Conservation (phyloP, 2,113 vertebrate species). For the Carettochelys insculpta region DNA sequence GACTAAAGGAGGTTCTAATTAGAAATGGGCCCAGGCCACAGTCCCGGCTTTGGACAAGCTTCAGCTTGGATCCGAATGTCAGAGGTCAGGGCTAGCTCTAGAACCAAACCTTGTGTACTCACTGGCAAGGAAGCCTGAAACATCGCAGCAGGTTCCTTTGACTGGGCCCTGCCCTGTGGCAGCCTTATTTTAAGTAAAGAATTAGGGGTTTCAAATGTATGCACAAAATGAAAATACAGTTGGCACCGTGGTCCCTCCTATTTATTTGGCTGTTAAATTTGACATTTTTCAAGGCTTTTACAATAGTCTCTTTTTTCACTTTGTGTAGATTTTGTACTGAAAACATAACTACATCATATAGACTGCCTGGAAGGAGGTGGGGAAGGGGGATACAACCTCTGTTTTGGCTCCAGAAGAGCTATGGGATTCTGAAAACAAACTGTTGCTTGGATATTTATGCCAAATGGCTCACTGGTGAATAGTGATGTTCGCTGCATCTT, state of each 20-base stretch:
- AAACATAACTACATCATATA: neutral
- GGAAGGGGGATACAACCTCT: conserved; percentile 33
- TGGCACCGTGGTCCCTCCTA: conserved; percentile 36
- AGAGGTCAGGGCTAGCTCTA: conserved; percentile 1
- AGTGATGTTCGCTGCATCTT: conserved; percentile 6
- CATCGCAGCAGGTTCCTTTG: neutral
- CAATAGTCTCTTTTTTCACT: neutral
- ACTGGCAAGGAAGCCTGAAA: neutral
- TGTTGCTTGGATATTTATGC: conserved; percentile 16
- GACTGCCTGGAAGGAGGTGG: conserved; percentile 29
- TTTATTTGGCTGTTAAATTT: conserved; percentile 45
- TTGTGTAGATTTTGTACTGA: neutral
- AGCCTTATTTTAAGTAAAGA: conserved; percentile 47
- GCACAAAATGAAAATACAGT: conserved; percentile 61
- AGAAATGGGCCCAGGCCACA: conserved; percentile 1
- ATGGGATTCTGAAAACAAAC: neutral
- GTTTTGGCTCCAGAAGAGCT: conserved; percentile 45
- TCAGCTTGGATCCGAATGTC: neutral
- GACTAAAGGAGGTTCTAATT: conserved; percentile 43
- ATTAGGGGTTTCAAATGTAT: conserved; percentile 46
- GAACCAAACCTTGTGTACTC: neutral
- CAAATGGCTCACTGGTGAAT: conserved; percentile 40
- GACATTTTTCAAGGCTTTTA: neutral
- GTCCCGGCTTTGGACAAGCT: neutral
- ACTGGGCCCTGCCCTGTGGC: neutral